Conservation (phyloP, 2,113 vertebrate species). For the Ariopsis seemanni region DNA sequence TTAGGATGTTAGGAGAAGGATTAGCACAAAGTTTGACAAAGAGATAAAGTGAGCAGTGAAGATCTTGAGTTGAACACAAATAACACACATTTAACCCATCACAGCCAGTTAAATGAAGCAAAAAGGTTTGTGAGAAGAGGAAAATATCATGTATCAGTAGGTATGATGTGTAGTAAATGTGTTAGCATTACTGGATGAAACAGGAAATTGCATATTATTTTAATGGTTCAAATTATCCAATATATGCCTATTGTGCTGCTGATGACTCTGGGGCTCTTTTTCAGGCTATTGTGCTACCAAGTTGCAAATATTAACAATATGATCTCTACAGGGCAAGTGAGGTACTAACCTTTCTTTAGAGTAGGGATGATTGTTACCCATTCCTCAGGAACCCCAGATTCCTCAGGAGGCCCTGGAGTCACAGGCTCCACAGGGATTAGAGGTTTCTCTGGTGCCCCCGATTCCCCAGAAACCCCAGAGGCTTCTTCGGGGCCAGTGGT, state of each 20-base stretch:
- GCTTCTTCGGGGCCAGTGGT: constrained; percentile 61
- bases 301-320: constrained; percentile 10
- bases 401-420: constrained; percentile 29
- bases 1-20: constrained; percentile 71
- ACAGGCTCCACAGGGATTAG: constrained; percentile 44
- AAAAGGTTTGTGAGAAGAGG: constrained; percentile 37
- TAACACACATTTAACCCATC: constrained; percentile 59
- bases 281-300: background rate
- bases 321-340: constrained; percentile 9
- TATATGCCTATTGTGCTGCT: background rate
- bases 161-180: constrained; percentile 16
- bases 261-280: background rate
- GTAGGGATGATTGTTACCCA: constrained; percentile 58
- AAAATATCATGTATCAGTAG: constrained; percentile 45
- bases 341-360: constrained; percentile 72
- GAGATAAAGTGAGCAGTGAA: constrained; percentile 38
- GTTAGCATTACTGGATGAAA: constrained; percentile 30
- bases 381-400: background rate
- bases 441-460: constrained; percentile 50
- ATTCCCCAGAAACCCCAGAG: constrained; percentile 63
- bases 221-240: background rate
- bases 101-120: constrained; percentile 59
- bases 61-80: constrained; percentile 25
- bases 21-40: constrained; percentile 47
- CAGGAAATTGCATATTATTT: background rate